Evolutionary conservation across 2,797 vertebrate genomes (phyloP).

Genomic region (Hybognathus amarus): DNA sequence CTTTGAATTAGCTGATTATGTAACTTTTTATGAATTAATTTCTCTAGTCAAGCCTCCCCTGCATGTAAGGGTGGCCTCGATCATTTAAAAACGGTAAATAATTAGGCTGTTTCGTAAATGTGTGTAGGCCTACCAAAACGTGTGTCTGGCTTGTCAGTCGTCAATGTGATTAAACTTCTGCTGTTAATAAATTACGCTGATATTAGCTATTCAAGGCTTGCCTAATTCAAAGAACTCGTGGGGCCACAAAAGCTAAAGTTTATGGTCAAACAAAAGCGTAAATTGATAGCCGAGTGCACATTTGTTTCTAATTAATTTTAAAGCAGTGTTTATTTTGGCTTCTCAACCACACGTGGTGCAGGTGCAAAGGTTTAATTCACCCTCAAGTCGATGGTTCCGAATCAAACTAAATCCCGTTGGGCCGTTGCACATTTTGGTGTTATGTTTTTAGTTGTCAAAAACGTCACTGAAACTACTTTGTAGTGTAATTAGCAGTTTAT

Average conservation of each 20-base stretch:
- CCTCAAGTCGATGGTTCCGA: not conserved
- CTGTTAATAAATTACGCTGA: not conserved
- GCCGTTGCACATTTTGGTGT: not conserved
- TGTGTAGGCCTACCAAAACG: not conserved
- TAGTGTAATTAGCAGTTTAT: constrained; percentile 60
- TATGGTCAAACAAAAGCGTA: not conserved
- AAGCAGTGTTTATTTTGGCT: not conserved
- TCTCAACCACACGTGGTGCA: constrained; percentile 19
- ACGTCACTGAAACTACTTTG: constrained; percentile 56
- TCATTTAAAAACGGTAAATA: not conserved
- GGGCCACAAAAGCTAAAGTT: not conserved
- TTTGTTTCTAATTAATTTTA: not conserved
- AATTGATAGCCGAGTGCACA: not conserved
- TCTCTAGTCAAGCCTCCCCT: not conserved
- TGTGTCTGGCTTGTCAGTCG: not conserved
- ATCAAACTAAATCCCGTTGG: constrained; percentile 2
- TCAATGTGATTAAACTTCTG: not conserved
- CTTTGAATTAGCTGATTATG: not conserved
- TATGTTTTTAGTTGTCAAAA: constrained; percentile 39
- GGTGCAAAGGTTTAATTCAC: constrained; percentile 25
- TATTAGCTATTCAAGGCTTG: not conserved
- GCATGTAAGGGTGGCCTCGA: not conserved
- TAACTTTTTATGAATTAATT: not conserved
- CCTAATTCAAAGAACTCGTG: not conserved
- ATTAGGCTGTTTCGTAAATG: not conserved